Evolutionary conservation across 53 echinoderm and acorn worm species (phyloP), one percentile per base, ranked within the genome.

Genomic region (Echinometra lucunter): DNA sequence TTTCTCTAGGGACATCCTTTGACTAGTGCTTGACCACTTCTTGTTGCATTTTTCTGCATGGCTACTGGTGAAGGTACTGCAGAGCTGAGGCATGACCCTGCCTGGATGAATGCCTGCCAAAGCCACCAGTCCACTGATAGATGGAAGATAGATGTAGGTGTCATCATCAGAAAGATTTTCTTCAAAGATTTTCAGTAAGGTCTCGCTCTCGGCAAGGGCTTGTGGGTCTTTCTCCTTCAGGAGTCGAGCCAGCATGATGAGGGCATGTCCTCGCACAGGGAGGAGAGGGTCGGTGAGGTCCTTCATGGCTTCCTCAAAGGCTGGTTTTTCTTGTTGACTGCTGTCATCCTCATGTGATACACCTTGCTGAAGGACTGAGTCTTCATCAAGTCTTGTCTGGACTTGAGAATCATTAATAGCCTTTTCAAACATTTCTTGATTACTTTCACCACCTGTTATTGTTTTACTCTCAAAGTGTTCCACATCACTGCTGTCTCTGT

Each of bases 151-250:
- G 53, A 99, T 96, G 80, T 97, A 99, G 3, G 99, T 95, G 95
- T 99, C 99, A 40, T 99, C 99, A 94, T 98, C 94, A 17, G 81
- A 66, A 23, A 99, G 93, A 88, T 99, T 95, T 74, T 99, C 99
- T 58, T 96, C 74, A 87, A 99, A 97, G 78, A 97, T 92, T 69
- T 91, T 93, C 66, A 97, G 95, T 57, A 98, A 95, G 42, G 89
- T 95, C 35, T 97, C 96, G 70, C 94, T 94, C 85, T 98, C 95
- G 44, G 96, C 96, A 70, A 97, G 42, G 30, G 99, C 97, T 87
- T 96, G 96, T 12, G 94, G 94, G 57, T 98, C 96, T 66, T 82
- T 94, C 17, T 95, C 94, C 60, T 72, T 94, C 30, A 99, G 44
- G 17, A 99, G 97, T 53, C 97, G 95, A 11, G 92, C 93, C 17